Conservation (phyloP, 2,888 invertebrate species). For the Corbicula japonica region DNA sequence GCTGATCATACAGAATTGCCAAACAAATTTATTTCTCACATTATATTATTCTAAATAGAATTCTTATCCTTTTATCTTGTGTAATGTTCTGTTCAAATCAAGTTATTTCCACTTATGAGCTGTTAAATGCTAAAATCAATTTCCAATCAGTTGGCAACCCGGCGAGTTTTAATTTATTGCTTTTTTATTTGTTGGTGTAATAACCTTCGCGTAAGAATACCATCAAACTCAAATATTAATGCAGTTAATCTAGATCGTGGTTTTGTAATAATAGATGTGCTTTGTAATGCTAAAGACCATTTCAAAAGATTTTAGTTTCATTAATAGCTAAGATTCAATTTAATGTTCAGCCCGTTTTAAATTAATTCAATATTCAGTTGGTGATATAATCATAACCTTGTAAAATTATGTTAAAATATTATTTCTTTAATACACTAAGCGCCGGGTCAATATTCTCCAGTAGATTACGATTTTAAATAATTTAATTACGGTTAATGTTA, state of each 20-base stretch:
- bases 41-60: conserved; percentile 17
- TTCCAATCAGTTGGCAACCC: conserved; percentile 36
- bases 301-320: no score
- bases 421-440: no score
- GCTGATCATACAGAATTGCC: background rate
- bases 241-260: background rate
- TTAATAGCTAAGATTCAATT: no score
- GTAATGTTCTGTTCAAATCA: conserved; percentile 10
- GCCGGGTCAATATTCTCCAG: no score
- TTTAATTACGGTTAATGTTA: no score
- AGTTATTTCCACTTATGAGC: conserved; percentile 10
- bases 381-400: no score
- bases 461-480: no score
- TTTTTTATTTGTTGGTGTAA: conserved; percentile 14
- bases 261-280: conserved; percentile 12
- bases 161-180: conserved; percentile 10
- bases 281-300: conserved; percentile 7
- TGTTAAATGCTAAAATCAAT: conserved; percentile 6
- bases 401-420: no score
- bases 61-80: conserved; percentile 24
- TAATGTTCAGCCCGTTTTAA: no score
- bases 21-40: conserved; percentile 5
- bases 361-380: no score
- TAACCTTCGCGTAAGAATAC: background rate
- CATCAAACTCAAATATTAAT: conserved; percentile 11